These are phyloP conservation scores for Botrylloides violaceus DNA, from an alignment of 23 tunicate species.

Conservation along the genomic window DNA sequence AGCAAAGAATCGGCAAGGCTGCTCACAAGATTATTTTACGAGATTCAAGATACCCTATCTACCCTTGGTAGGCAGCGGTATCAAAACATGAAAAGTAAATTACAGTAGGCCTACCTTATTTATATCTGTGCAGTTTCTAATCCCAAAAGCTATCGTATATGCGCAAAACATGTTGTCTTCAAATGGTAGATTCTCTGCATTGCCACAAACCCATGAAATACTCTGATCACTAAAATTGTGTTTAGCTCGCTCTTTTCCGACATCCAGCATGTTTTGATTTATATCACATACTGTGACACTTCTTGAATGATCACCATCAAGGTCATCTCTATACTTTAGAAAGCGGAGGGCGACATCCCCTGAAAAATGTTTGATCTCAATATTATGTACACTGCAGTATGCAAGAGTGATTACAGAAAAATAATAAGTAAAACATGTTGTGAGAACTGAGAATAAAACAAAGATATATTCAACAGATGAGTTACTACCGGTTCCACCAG, in stretches of 20 bases:
- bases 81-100: no score
- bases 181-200: slow-evolving; percentile 89
- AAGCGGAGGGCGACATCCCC: slow-evolving; percentile 89
- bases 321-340: slow-evolving; percentile 22
- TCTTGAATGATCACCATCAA: not conserved
- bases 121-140: slow-evolving; percentile 94
- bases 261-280: slow-evolving; percentile 75
- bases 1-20: no score
- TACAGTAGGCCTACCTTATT: slow-evolving; percentile 59
- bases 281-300: slow-evolving; percentile 94
- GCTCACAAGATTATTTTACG: no score
- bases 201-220: slow-evolving; percentile 61
- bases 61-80: no score
- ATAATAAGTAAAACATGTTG: not conserved
- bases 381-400: not conserved
- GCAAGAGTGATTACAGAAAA: not conserved
- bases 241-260: slow-evolving; percentile 68
- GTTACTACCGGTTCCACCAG: slow-evolving; percentile 90
- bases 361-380: not conserved
- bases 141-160: slow-evolving; percentile 94
- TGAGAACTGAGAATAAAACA: not conserved
- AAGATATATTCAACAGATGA: not conserved
- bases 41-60: no score
- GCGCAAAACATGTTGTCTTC: slow-evolving; percentile 65
- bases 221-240: slow-evolving; percentile 2